Conservation (phyloP, 2,888 invertebrate genomes). For the Cancer borealis region DNA sequence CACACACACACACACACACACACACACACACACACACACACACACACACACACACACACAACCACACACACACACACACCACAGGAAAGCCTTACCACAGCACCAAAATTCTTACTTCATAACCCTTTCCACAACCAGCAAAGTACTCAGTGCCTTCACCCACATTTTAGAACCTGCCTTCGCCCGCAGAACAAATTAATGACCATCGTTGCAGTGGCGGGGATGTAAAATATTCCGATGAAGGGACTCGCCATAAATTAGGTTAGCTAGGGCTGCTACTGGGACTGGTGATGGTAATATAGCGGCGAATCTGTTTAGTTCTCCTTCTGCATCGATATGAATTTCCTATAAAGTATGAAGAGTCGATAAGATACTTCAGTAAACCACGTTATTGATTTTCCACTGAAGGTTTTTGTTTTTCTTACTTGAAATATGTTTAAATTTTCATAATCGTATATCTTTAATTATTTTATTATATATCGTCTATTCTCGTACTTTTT, state of each 20-base stretch:
- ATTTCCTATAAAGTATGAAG: too few relatives aligned
- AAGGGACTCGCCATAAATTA: background rate
- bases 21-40: background rate
- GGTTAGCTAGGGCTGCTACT: too few relatives aligned
- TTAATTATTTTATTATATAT: background rate
- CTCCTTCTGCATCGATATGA: too few relatives aligned
- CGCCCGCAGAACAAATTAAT: background rate
- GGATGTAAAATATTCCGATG: constrained; percentile 20
- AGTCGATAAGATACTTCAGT: too few relatives aligned
- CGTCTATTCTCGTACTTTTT: background rate
- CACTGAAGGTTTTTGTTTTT: too few relatives aligned
- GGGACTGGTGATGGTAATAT: too few relatives aligned
- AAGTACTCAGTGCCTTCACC: background rate
- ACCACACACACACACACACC: background rate
- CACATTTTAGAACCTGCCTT: background rate
- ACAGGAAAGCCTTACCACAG: background rate
- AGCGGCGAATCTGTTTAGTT: too few relatives aligned
- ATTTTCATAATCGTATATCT: background rate
- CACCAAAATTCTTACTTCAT: background rate
- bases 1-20: too few relatives aligned
- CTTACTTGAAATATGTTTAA: too few relatives aligned
- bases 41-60: background rate
- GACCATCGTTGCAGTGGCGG: background rate
- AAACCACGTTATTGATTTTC: too few relatives aligned
- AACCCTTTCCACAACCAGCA: background rate